phyloP scores from a whole-genome alignment of 2,113 vertebrate species.

The Rhinichthys klamathensis region DNA sequence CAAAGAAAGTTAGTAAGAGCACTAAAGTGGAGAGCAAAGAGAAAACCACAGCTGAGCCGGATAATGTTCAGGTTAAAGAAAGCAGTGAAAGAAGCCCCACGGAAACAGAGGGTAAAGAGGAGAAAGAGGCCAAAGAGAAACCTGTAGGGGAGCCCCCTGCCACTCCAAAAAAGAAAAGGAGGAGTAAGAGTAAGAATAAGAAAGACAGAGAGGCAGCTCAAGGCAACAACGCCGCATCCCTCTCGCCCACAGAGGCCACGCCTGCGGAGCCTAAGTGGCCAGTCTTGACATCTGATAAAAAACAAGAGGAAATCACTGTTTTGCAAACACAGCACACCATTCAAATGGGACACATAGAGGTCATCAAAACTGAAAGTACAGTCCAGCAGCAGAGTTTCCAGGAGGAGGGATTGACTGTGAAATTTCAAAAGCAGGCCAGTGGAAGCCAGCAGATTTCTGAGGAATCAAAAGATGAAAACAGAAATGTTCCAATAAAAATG shows the following conservation, averaged over 20 bases:
- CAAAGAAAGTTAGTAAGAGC: slow-evolving; percentile 68
- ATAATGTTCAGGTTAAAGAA: slow-evolving; percentile 57
- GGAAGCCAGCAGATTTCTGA: slow-evolving; percentile 62
- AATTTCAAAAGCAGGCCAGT: slow-evolving; percentile 65
- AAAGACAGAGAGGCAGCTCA: slow-evolving; percentile 69
- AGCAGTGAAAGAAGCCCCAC: slow-evolving; percentile 56
- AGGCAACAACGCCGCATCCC: slow-evolving; percentile 51
- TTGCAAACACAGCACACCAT: slow-evolving; percentile 60
- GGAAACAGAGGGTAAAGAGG: slow-evolving; percentile 59
- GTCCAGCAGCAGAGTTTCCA: slow-evolving; percentile 60
- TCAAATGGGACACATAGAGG: slow-evolving; percentile 60
- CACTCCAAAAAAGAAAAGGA: slow-evolving; percentile 68
- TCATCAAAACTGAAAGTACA: slow-evolving; percentile 61
- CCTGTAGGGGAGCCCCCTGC: slow-evolving; percentile 53
- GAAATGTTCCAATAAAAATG: slow-evolving; percentile 62
- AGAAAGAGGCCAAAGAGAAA: slow-evolving; percentile 49
- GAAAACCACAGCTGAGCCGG: slow-evolving; percentile 55
- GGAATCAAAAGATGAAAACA: slow-evolving; percentile 60
- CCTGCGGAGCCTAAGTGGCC: slow-evolving; percentile 49
- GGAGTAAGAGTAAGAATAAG: slow-evolving; percentile 76
- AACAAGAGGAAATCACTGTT: slow-evolving; percentile 57
- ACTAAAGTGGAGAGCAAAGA: slow-evolving; percentile 57
- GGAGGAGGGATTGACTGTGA: slow-evolving; percentile 52
- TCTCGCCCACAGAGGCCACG: background rate
- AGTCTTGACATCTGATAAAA: slow-evolving; percentile 53